Evolutionary conservation across 2,797 vertebrate species (phyloP).

Genomic region (Catharus ustulatus): DNA sequence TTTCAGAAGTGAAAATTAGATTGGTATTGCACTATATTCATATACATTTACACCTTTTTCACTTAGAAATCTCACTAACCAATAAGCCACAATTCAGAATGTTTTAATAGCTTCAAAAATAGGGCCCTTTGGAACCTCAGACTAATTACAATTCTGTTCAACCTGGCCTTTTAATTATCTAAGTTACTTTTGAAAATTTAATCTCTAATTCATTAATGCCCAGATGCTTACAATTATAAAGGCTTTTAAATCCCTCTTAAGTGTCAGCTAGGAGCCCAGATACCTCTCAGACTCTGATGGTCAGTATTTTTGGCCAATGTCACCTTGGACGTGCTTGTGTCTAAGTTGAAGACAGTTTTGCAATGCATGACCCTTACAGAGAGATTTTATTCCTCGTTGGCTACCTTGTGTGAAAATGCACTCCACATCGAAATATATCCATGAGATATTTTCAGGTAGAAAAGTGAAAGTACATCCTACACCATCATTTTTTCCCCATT

Average conservation of each 20-base stretch:
- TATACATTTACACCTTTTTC: not conserved
- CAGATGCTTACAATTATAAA: not conserved
- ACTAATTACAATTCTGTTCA: constrained; percentile 5
- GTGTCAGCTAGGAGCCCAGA: not conserved
- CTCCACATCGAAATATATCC: not conserved
- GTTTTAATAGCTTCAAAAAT: not conserved
- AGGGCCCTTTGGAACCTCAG: not conserved
- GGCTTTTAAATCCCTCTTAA: not conserved
- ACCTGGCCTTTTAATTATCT: not conserved
- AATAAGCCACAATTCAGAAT: not conserved
- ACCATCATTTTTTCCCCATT: rapidly evolving
- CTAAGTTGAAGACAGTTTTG: not conserved
- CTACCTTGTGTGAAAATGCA: not conserved
- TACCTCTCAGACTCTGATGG: not conserved
- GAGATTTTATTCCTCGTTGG: not conserved
- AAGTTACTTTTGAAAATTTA: constrained; percentile 21
- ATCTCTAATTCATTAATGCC: not conserved
- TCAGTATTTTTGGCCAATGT: not conserved
- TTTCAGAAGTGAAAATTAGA: not conserved
- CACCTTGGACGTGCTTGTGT: not conserved
- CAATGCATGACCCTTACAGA: not conserved
- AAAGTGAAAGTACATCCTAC: not conserved
- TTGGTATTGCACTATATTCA: not conserved
- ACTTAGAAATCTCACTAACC: not conserved
- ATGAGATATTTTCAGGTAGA: not conserved